Evolutionary conservation across 2,888 invertebrate species (phyloP).

Genomic region (Drosophila subquinaria): DNA sequence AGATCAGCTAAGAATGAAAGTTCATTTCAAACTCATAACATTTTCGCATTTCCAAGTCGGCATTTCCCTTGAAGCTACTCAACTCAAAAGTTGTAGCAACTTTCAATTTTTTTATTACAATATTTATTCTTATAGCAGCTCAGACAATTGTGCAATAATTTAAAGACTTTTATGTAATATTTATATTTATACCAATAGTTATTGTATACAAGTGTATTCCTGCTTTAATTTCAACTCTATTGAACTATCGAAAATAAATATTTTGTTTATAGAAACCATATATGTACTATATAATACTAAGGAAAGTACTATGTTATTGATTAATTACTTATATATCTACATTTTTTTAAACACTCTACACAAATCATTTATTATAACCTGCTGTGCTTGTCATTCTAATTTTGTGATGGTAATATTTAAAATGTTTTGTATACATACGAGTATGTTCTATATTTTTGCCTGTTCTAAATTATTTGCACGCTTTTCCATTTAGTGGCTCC

Average conservation of each 20-base stretch:
- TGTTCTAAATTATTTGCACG: not conserved
- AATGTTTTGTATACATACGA: not conserved
- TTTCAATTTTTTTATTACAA: constrained; percentile 27
- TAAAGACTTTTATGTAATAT: not conserved
- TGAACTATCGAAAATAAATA: too few species aligned
- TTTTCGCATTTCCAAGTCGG: constrained; percentile 42
- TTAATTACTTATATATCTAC: too few species aligned
- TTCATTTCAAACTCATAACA: constrained; percentile 56
- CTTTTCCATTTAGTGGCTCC: too few species aligned
- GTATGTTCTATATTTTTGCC: not conserved
- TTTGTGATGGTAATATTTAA: not conserved
- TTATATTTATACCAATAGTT: not conserved
- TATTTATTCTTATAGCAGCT: constrained; percentile 9
- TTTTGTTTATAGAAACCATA: too few species aligned
- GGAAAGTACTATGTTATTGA: too few species aligned
- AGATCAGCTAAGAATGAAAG: constrained; percentile 23
- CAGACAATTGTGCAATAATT: constrained; percentile 33
- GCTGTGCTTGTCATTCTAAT: too few species aligned
- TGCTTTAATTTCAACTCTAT: too few species aligned
- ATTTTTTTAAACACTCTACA: too few species aligned
- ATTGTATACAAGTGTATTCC: not conserved
- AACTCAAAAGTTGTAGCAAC: constrained; percentile 48
- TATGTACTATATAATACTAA: too few species aligned
- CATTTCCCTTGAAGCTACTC: constrained; percentile 40
- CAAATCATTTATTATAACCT: too few species aligned